Conservation (phyloP, 2,888 invertebrate species). For the Conus canariensis region DNA sequence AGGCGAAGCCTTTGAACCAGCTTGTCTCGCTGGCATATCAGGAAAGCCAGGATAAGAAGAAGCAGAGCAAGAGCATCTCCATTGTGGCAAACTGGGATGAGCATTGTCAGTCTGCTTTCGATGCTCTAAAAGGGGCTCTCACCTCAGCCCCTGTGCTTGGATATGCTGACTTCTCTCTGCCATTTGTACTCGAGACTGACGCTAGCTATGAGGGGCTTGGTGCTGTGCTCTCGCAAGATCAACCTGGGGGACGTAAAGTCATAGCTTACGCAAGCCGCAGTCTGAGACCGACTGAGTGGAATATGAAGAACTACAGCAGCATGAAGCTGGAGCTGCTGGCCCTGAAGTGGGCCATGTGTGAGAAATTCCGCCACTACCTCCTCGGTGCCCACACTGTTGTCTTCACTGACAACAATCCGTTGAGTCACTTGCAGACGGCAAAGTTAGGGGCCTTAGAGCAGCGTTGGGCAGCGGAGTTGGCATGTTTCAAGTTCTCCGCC, state of each 20-base stretch:
- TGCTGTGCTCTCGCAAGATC: background rate
- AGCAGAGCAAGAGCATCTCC: background rate
- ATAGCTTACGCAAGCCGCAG: background rate
- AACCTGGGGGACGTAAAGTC: background rate
- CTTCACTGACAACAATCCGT: constrained; percentile 34
- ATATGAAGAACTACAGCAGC: background rate
- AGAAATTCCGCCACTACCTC: constrained; percentile 20
- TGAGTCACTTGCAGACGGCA: constrained; percentile 34
- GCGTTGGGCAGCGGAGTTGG: constrained; percentile 47
- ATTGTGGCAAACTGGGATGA: background rate
- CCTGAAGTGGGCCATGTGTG: background rate
- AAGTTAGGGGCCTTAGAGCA: constrained; percentile 37
- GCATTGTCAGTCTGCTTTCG: background rate
- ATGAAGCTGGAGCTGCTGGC: background rate
- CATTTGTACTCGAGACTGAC: background rate
- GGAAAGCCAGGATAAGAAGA: background rate
- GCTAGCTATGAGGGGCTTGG: background rate
- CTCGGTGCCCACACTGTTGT: constrained; percentile 23
- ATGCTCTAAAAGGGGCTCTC: background rate
- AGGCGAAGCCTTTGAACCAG: constrained; percentile 45
- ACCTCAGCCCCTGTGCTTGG: background rate
- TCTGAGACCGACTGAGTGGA: background rate
- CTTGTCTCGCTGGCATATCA: background rate
- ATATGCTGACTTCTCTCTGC: background rate
- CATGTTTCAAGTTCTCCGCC: constrained; percentile 41